phyloP scores from a whole-genome alignment of 2,888 invertebrate genomes.

The Abscondita cerata region DNA sequence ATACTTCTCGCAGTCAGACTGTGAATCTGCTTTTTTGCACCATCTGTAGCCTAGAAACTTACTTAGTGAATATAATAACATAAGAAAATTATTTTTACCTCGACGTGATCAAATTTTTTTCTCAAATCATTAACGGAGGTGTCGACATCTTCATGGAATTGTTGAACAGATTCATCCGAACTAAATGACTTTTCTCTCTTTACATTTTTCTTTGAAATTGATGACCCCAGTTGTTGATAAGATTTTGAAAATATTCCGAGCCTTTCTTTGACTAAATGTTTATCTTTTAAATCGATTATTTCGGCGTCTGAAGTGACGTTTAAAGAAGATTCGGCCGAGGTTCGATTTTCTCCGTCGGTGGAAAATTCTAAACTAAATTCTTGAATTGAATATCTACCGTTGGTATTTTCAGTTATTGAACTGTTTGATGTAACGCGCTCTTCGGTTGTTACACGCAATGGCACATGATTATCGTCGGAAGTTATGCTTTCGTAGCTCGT shows the following conservation, averaged over 20 bases:
- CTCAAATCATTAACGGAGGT: constrained; percentile 46
- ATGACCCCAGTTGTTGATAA: constrained; percentile 41
- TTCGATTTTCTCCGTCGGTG: constrained; percentile 28
- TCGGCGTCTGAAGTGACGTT: constrained; percentile 35
- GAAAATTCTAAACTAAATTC: constrained; percentile 43
- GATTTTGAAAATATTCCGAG: constrained; percentile 50
- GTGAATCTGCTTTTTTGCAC: constrained; percentile 62
- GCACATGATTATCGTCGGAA: no score
- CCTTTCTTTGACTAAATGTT: constrained; percentile 45
- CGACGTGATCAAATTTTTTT: constrained; percentile 48
- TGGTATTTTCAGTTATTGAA: background rate
- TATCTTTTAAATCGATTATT: constrained; percentile 45
- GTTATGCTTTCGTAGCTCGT: background rate
- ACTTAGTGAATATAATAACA: background rate
- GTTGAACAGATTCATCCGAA: background rate
- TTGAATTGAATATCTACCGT: constrained; percentile 18
- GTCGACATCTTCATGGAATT: background rate
- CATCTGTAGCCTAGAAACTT: constrained; percentile 31
- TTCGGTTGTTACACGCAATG: background rate
- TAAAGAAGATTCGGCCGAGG: constrained; percentile 22
- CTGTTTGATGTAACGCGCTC: background rate
- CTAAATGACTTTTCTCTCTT: background rate
- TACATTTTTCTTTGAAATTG: constrained; percentile 10
- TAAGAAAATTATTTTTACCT: constrained; percentile 42
- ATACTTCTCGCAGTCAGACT: constrained; percentile 83